Evolutionary conservation across 1,140 invertebrate genomes (phyloP).

Genomic region (Pantala flavescens): DNA sequence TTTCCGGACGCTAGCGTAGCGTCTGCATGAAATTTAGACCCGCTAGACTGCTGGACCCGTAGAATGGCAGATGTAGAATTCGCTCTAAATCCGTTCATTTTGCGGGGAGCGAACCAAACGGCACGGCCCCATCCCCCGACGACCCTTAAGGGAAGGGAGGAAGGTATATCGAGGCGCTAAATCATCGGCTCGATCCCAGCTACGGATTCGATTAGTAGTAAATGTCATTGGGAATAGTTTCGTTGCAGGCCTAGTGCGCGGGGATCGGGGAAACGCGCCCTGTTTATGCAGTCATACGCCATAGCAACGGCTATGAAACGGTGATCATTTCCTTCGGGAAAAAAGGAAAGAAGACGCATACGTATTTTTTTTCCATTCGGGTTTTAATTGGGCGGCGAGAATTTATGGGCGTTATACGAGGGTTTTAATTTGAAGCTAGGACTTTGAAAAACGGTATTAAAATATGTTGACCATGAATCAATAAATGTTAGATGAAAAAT

Average conservation of each 20-base stretch:
- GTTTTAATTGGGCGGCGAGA: neutral
- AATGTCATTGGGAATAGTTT: neutral
- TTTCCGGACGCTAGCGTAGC: neutral
- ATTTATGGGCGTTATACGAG: neutral
- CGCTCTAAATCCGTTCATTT: conserved; percentile 5
- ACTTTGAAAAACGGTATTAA: neutral
- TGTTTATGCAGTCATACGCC: neutral
- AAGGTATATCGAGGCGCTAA: neutral
- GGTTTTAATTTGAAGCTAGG: neutral
- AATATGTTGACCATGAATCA: neutral
- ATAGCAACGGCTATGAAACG: neutral
- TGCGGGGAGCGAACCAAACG: neutral
- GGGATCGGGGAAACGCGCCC: neutral
- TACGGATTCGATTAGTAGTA: neutral
- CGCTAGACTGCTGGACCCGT: neutral
- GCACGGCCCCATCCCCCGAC: neutral
- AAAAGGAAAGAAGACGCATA: neutral
- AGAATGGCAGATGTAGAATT: neutral
- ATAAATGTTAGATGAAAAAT: neutral
- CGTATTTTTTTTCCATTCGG: neutral
- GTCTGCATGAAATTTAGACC: neutral
- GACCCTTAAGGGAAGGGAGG: neutral
- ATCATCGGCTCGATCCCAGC: conserved; percentile 2
- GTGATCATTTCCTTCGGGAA: neutral
- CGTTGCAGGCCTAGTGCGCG: neutral